Evolutionary conservation across 2,888 invertebrate species (phyloP).

Genomic region (Drosophila incognita): DNA sequence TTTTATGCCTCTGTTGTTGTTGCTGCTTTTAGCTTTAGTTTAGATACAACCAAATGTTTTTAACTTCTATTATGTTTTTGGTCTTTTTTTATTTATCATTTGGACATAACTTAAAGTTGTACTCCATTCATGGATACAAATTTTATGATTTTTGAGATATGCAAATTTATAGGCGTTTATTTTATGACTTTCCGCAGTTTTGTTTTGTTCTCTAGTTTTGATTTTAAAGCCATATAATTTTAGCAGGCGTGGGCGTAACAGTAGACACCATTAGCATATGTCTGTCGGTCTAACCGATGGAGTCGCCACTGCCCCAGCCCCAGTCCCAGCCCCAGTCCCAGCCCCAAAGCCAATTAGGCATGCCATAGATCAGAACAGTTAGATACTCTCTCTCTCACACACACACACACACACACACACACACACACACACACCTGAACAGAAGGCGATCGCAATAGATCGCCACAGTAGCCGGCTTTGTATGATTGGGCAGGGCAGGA

Average conservation of each 20-base stretch:
- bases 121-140: conserved; percentile 51
- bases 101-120: conserved; percentile 7
- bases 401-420: conserved; percentile 6
- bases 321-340: conserved; percentile 17
- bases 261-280: conserved; percentile 73
- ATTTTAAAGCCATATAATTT: conserved; percentile 29
- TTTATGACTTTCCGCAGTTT: not conserved
- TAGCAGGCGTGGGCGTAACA: conserved; percentile 70
- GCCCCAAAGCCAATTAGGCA: conserved; percentile 70
- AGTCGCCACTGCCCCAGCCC: conserved; percentile 8
- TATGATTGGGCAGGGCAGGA: conserved; percentile 4
- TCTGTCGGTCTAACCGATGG: conserved; percentile 21
- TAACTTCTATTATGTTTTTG: conserved; percentile 33
- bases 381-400: conserved; percentile 37
- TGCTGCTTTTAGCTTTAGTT: conserved; percentile 2
- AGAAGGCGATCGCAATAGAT: conserved; percentile 17
- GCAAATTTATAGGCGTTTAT: conserved; percentile 46
- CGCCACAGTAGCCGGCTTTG: conserved; percentile 42
- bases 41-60: conserved; percentile 15
- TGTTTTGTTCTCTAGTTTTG: conserved; percentile 16
- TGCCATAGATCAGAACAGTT: conserved; percentile 69
- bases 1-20: not conserved
- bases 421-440: conserved; percentile 9
- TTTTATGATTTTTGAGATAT: conserved; percentile 51
- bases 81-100: conserved; percentile 11